phyloP scores from a whole-genome alignment of 2,888 invertebrate species.

The Sturmia bella region DNA sequence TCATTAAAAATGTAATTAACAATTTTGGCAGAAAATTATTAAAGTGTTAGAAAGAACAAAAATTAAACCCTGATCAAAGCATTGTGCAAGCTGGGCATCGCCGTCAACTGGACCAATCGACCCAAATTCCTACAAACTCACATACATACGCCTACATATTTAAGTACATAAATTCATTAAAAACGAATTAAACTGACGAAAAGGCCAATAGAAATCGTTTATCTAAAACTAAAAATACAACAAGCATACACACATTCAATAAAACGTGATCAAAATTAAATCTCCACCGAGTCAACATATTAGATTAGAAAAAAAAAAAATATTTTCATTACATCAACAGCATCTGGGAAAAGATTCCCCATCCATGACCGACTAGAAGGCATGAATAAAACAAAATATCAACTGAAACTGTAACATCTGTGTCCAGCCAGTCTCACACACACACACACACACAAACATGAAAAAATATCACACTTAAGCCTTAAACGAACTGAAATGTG shows the following conservation, averaged over 20 bases:
- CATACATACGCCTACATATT: no score
- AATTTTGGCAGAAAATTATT: no score
- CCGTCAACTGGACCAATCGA: no score
- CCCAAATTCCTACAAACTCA: no score
- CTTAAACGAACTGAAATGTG: slow-evolving; percentile 52
- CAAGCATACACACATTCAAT: slow-evolving; percentile 41
- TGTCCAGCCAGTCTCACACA: slow-evolving; percentile 29
- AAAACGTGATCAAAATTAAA: slow-evolving; percentile 67
- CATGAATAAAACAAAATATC: slow-evolving; percentile 14
- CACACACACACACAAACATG: background rate
- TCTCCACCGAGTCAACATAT: slow-evolving; percentile 8
- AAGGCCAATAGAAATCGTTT: background rate
- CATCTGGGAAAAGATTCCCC: slow-evolving; percentile 40
- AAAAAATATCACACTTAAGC: slow-evolving; percentile 57
- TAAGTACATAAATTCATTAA: background rate
- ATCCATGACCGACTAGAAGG: slow-evolving; percentile 13
- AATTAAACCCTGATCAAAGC: no score
- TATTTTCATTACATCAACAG: slow-evolving; percentile 51
- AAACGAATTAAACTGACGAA: slow-evolving; percentile 2
- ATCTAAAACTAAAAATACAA: no score
- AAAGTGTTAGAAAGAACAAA: no score
- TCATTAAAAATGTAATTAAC: no score
- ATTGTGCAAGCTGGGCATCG: no score
- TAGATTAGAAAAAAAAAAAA: slow-evolving; percentile 13
- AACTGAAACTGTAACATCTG: slow-evolving; percentile 58